Conservation (phyloP, 2,113 vertebrate species). For the Petromus typicus region DNA sequence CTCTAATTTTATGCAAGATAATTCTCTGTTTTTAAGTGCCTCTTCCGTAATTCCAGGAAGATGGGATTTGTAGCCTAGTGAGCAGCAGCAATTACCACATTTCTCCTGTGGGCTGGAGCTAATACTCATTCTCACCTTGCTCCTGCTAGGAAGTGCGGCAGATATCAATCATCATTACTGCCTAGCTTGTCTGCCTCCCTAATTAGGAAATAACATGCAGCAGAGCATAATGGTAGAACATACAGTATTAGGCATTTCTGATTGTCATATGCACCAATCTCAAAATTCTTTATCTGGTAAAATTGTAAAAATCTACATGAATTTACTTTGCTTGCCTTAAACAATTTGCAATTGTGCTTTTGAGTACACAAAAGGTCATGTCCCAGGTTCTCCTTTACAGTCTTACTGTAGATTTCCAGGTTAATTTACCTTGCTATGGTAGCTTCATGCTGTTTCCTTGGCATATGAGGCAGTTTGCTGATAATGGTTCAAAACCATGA, state of each 20-base stretch:
- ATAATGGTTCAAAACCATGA: constrained; percentile 26
- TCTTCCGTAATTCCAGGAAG: constrained; percentile 70
- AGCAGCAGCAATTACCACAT: constrained; percentile 58
- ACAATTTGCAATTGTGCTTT: constrained; percentile 38
- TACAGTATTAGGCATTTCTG: constrained; percentile 64
- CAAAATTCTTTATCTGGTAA: constrained; percentile 68
- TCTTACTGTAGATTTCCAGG: constrained; percentile 36
- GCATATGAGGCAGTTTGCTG: constrained; percentile 5
- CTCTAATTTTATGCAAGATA: constrained; percentile 39
- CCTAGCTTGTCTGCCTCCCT: constrained; percentile 63
- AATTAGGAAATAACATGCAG: constrained; percentile 77
- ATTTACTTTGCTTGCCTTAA: constrained; percentile 40
- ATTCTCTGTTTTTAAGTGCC: constrained; percentile 65
- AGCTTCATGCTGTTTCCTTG: constrained; percentile 33
- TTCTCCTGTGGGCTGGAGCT: constrained; percentile 62
- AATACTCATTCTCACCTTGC: constrained; percentile 64
- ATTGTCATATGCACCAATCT: constrained; percentile 75
- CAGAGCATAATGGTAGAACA: constrained; percentile 69
- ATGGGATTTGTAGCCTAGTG: constrained; percentile 50
- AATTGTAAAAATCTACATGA: constrained; percentile 44
- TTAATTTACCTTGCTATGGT: constrained; percentile 19
- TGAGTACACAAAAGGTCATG: constrained; percentile 41
- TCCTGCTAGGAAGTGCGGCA: constrained; percentile 61
- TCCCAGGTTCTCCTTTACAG: background rate
- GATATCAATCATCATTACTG: constrained; percentile 81